These are phyloP conservation scores for Mayetiola destructor DNA, from an alignment of 2,888 invertebrate genomes.

Conservation along the genomic window DNA sequence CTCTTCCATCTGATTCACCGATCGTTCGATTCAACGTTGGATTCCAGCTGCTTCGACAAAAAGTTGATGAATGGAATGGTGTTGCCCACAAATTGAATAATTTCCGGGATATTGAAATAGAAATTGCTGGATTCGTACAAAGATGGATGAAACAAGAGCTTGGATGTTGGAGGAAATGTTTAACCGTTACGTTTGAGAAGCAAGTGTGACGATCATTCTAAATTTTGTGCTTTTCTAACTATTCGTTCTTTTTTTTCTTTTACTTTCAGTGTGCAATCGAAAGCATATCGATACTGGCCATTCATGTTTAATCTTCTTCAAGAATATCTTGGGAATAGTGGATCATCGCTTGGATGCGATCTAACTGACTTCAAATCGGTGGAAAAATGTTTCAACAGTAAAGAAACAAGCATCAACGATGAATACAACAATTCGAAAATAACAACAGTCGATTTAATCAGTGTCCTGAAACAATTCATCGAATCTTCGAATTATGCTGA, in stretches of 20 bases:
- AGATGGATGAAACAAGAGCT: conserved; percentile 85
- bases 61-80: conserved; percentile 82
- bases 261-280: conserved; percentile 43
- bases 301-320: conserved; percentile 61
- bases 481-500: conserved; percentile 73
- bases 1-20: conserved; percentile 65
- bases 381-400: conserved; percentile 25
- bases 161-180: conserved; percentile 70
- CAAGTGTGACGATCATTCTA: conserved; percentile 23
- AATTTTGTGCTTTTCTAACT: not conserved
- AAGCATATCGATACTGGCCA: conserved; percentile 81
- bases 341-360: conserved; percentile 21
- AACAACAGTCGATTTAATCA: conserved; percentile 28
- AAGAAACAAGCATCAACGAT: conserved; percentile 22
- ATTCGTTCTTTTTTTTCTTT: not conserved
- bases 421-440: conserved; percentile 23
- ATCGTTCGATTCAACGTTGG: conserved; percentile 80
- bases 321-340: conserved; percentile 40
- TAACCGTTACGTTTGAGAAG: conserved; percentile 52
- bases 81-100: conserved; percentile 79
- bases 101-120: conserved; percentile 53
- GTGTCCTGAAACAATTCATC: conserved; percentile 65
- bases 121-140: conserved; percentile 67
- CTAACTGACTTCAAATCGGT: conserved; percentile 25
- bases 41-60: conserved; percentile 72